Percentiles rank a stretch among this genome's conserved stretches.
Conservation (phyloP, 1,140 invertebrate genomes). For the Lasaia peninsularis region DNA sequence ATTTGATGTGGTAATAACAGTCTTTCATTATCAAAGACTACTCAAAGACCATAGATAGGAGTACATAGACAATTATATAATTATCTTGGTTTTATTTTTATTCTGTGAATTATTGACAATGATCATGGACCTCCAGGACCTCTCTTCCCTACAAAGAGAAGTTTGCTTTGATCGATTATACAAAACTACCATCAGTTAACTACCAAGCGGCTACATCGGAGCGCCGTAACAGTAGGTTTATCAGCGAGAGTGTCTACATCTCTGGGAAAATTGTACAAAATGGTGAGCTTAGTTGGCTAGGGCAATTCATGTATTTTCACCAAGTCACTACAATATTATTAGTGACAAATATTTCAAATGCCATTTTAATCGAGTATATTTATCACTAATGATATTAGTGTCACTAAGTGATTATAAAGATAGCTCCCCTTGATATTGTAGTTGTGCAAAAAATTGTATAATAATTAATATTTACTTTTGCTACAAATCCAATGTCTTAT, state of each 20-base stretch:
- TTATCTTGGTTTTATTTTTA: too few species aligned
- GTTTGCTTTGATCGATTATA: constrained; percentile 66
- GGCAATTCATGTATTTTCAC: not conserved
- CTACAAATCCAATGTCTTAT: too few species aligned
- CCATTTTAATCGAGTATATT: not conserved
- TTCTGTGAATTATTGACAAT: too few species aligned
- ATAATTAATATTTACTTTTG: too few species aligned
- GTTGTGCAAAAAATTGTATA: too few species aligned
- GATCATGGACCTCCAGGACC: constrained; percentile 10
- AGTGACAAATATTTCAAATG: not conserved
- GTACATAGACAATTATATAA: too few species aligned
- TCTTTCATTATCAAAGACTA: too few species aligned
- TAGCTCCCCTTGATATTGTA: too few species aligned
- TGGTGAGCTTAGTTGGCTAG: constrained; percentile 30
- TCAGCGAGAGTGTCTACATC: constrained; percentile 50
- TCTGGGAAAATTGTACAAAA: constrained; percentile 53
- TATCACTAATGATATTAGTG: too few species aligned
- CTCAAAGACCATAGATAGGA: not conserved
- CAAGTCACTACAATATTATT: too few species aligned
- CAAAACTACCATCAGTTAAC: constrained; percentile 53
- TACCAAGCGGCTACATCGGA: constrained; percentile 36
- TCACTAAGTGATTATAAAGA: too few species aligned
- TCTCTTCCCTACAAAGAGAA: constrained; percentile 31
- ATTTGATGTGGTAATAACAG: too few species aligned
- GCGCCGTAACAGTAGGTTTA: constrained; percentile 42